These are phyloP conservation scores for Halcyon senegalensis DNA, from an alignment of 2,113 vertebrate genomes.

Conservation along the genomic window DNA sequence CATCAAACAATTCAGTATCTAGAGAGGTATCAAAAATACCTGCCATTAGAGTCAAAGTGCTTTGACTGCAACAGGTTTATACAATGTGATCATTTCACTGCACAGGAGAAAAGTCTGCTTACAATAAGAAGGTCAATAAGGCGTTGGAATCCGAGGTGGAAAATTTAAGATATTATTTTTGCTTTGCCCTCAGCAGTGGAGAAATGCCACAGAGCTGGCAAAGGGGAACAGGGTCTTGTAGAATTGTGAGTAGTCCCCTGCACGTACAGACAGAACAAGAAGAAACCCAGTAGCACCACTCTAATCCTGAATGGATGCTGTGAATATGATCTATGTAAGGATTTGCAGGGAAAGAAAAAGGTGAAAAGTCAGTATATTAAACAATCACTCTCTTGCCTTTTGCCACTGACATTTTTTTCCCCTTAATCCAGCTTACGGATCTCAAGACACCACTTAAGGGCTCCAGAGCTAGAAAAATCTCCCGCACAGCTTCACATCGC, in stretches of 20 bases:
- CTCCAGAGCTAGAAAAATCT: background rate
- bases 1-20: background rate
- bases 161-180: background rate
- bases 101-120: background rate
- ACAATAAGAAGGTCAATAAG: background rate
- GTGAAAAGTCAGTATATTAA: background rate
- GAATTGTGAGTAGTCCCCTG: background rate
- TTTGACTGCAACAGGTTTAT: background rate
- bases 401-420: background rate
- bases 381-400: background rate
- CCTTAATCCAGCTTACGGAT: background rate
- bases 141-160: background rate
- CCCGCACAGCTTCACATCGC: background rate
- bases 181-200: background rate
- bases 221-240: background rate
- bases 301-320: background rate
- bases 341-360: background rate
- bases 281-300: background rate
- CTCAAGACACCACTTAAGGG: background rate
- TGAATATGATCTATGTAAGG: rapidly evolving
- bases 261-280: no score
- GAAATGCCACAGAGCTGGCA: background rate
- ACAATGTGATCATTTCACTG: background rate
- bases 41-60: background rate
- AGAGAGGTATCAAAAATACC: background rate